Conservation (phyloP, 2,797 vertebrate species). For the Trachops cirrhosus region DNA sequence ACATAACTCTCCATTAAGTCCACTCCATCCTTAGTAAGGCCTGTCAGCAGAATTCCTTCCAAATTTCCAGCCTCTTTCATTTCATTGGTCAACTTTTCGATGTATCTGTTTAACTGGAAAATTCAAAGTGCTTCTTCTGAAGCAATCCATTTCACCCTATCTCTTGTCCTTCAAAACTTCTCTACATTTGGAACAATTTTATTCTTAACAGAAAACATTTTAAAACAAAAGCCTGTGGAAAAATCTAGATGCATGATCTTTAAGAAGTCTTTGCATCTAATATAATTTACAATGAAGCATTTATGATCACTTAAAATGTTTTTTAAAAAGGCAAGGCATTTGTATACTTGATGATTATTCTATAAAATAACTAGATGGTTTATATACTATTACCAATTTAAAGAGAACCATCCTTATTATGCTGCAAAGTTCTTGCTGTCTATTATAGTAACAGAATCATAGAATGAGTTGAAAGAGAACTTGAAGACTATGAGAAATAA, state of each 20-base stretch:
- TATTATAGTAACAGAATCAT: background rate
- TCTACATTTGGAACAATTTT: background rate
- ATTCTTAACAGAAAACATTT: background rate
- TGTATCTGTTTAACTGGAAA: constrained; percentile 93
- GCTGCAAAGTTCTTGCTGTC: background rate
- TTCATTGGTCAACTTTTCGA: constrained; percentile 96
- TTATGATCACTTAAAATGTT: background rate
- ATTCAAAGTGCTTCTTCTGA: constrained; percentile 50
- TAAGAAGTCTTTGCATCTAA: background rate
- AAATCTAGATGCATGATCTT: background rate
- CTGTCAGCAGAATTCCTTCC: constrained; percentile 96
- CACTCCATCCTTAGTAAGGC: constrained; percentile 97
- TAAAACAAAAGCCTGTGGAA: constrained; percentile 14
- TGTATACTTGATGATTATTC: constrained; percentile 21
- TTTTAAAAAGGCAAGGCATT: constrained; percentile 1
- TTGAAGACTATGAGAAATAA: constrained; percentile 24
- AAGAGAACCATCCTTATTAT: background rate
- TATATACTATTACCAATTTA: background rate
- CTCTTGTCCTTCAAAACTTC: constrained; percentile 37
- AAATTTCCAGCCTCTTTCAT: constrained; percentile 98
- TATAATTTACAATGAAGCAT: constrained; percentile 32
- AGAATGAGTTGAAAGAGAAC: background rate
- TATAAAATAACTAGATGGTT: background rate
- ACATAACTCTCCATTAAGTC: constrained; percentile 99
- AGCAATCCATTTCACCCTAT: background rate